These are phyloP conservation scores for Varecia variegata DNA, from an alignment of 2,797 vertebrate species.

Conservation along the genomic window DNA sequence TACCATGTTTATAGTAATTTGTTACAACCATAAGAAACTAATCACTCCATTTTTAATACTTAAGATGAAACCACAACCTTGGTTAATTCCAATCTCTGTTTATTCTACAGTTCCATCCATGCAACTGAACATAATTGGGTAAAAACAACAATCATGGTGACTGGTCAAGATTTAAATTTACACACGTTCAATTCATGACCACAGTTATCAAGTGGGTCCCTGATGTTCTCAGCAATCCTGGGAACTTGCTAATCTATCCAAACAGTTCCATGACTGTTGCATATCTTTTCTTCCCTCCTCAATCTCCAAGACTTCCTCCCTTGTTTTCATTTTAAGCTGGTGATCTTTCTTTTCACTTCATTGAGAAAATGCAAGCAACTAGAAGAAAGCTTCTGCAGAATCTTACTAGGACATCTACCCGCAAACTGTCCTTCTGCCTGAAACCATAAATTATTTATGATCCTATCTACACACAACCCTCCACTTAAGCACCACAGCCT, in stretches of 20 bases:
- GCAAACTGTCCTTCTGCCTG: neutral
- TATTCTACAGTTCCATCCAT: neutral
- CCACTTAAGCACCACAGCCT: neutral
- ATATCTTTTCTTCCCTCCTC: neutral
- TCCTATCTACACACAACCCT: neutral
- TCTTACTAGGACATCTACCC: neutral
- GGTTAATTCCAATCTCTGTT: neutral
- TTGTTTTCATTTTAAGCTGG: neutral
- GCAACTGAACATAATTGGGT: neutral
- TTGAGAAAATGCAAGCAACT: neutral
- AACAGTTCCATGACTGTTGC: neutral
- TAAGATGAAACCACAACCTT: neutral
- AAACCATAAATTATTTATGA: neutral
- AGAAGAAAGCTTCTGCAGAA: neutral
- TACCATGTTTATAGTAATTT: neutral
- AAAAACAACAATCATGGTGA: neutral
- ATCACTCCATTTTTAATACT: neutral
- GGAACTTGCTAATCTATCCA: neutral
- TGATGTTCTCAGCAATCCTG: neutral
- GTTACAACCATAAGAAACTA: neutral
- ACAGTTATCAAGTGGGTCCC: neutral
- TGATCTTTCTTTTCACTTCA: neutral
- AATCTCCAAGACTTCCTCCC: neutral
- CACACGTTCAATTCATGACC: neutral
- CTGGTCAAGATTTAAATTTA: neutral